A percentile compares a stretch with the other conserved stretches of the same genome.
These are phyloP conservation scores for Gymnoscopelus braueri DNA, from an alignment of 2,797 vertebrate species.

Conservation along the genomic window DNA sequence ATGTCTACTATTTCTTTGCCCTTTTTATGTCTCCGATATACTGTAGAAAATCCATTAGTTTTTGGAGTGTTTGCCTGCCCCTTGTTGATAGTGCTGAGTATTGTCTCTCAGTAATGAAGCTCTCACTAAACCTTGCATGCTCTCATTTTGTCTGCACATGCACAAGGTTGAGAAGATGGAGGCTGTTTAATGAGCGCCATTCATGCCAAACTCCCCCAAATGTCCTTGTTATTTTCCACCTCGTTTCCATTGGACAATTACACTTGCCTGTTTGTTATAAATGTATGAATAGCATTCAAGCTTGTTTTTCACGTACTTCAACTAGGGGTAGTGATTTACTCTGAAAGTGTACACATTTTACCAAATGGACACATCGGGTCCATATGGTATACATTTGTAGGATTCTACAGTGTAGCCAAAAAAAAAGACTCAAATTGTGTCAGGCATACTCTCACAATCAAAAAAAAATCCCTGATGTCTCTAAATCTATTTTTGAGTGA, in stretches of 20 bases:
- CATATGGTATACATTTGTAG: too few relatives aligned
- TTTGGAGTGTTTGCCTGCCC: slow-evolving; percentile 26
- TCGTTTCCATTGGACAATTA: slow-evolving; percentile 28
- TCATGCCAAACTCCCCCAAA: slow-evolving; percentile 39
- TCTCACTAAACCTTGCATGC: slow-evolving; percentile 16
- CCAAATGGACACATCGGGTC: too few relatives aligned
- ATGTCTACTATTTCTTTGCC: background rate
- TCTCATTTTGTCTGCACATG: slow-evolving; percentile 30
- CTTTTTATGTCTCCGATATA: background rate
- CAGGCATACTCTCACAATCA: background rate
- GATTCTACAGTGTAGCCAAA: too few relatives aligned
- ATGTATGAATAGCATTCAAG: slow-evolving; percentile 12
- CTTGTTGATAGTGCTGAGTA: slow-evolving; percentile 13
- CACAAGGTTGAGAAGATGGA: slow-evolving; percentile 46
- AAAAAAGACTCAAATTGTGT: too few relatives aligned
- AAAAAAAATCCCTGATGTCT: slow-evolving; percentile 25
- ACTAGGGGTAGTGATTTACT: too few relatives aligned
- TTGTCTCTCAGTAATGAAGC: slow-evolving; percentile 40
- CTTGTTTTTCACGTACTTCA: too few relatives aligned
- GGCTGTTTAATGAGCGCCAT: slow-evolving; percentile 56
- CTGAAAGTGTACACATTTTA: too few relatives aligned
- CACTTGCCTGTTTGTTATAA: slow-evolving; percentile 13
- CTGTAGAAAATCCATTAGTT: slow-evolving; percentile 29
- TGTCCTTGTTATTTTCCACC: slow-evolving; percentile 55
- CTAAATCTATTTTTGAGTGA: slow-evolving; percentile 31